A percentile compares a stretch with the other conserved stretches of the same genome.
Evolutionary conservation across 2,113 vertebrate species (phyloP).

Genomic region (Dipodomys ordii): DNA sequence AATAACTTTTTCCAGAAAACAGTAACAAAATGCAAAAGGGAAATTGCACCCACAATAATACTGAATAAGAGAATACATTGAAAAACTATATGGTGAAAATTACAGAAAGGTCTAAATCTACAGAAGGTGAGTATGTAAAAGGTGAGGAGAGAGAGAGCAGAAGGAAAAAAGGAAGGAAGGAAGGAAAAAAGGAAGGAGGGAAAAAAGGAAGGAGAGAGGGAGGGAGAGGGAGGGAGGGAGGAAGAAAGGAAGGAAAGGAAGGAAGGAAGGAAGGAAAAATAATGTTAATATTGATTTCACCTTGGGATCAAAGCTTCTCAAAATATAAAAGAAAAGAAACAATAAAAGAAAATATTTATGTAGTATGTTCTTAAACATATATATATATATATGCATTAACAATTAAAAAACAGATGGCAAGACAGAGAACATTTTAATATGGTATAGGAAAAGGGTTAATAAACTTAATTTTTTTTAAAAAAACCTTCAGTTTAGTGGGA

Average conservation of each 20-base stretch:
- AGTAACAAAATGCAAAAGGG: neutral
- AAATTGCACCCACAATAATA: neutral
- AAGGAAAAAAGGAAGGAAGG: too few relatives aligned
- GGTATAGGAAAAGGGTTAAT: neutral
- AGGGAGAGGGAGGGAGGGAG: too few relatives aligned
- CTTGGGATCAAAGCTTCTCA: neutral
- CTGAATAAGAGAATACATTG: neutral
- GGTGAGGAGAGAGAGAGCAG: too few relatives aligned
- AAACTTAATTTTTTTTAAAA: neutral
- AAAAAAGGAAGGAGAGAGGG: accelerated
- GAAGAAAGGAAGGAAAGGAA: too few relatives aligned
- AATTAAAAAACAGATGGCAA: neutral
- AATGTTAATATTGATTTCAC: neutral
- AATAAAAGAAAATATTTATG: neutral
- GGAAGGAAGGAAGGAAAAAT: too few relatives aligned
- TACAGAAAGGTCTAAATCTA: neutral
- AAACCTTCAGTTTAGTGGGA: neutral
- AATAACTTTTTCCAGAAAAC: neutral
- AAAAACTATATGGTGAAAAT: neutral
- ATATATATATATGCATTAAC: neutral
- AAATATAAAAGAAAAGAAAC: neutral
- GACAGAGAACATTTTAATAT: neutral
- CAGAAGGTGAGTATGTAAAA: neutral
- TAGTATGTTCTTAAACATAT: neutral
- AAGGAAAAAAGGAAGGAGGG: too few relatives aligned